Conservation (phyloP, 2,888 invertebrate species). For the Drosophila falleni region DNA sequence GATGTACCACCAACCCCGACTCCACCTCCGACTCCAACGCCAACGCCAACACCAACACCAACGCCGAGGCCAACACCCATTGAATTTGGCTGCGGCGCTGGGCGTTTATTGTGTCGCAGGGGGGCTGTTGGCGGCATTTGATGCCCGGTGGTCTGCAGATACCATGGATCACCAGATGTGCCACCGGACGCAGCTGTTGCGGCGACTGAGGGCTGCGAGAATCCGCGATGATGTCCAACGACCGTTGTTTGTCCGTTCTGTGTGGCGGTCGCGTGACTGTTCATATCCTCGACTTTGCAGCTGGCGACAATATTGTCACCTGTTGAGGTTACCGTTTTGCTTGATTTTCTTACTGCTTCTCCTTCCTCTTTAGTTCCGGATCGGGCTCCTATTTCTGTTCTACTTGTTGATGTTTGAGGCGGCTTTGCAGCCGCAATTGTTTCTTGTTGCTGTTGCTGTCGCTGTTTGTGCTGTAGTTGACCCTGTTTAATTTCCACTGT, state of each 20-base stretch:
- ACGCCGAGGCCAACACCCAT: constrained; percentile 58
- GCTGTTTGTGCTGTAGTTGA: constrained; percentile 36
- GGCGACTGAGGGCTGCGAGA: constrained; percentile 85
- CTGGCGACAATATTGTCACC: constrained; percentile 47
- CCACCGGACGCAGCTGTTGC: constrained; percentile 69
- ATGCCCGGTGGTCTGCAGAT: constrained; percentile 85
- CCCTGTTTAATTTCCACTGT: constrained; percentile 69
- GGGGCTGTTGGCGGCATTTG: constrained; percentile 86
- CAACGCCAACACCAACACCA: constrained; percentile 38
- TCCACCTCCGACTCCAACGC: constrained; percentile 38
- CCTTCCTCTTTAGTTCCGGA: constrained; percentile 3
- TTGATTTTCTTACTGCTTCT: neutral
- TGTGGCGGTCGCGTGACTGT: constrained; percentile 85
- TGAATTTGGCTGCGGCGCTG: constrained; percentile 84
- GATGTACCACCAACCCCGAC: constrained; percentile 49
- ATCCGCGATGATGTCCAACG: constrained; percentile 86
- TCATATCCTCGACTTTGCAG: constrained; percentile 82
- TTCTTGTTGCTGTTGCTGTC: constrained; percentile 18
- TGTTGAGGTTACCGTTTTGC: constrained; percentile 27
- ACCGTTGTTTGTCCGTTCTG: constrained; percentile 85
- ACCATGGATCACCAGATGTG: constrained; percentile 86
- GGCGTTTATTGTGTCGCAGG: constrained; percentile 85
- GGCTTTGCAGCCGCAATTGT: constrained; percentile 53
- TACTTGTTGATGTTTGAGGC: constrained; percentile 10
- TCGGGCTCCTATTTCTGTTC: constrained; percentile 12